Base-by-base conservation (phyloP, 2,888 invertebrate genomes). In the Margaritifera margaritifera region DNA sequence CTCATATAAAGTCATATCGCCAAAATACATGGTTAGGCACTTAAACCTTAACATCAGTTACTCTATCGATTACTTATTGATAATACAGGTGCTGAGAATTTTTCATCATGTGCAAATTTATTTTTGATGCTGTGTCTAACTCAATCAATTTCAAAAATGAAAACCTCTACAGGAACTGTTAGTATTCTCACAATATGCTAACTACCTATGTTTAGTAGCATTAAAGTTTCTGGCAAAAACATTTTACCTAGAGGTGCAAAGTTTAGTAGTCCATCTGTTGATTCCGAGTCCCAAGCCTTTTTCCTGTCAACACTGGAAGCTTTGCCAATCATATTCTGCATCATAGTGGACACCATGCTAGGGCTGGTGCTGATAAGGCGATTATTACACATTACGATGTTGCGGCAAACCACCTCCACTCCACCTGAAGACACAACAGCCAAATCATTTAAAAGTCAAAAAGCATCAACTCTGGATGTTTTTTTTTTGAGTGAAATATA, bases 161-260 rank as follows among this genome's bases (percentile, higher is more conserved):
- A 31, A 42, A 42, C 42, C 42, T 15, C 15, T 42, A 42, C 31
- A 31, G 31, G 8, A 31, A 31, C n/a, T 18, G 15, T 56, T 56
- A 56, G 15, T n/a, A n/a, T 42, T 42, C 15, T 42, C 42, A 42
- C 15, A 42, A 42, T 42, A 42, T 42, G 15, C 42, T 15, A 11
- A 42, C 42, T 42, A 42, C 3, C 15, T 42, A 42, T 42, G 42
- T 42, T 42, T 15, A 42, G 11, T 42, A 42, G 15, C 15, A 42
- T 3, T 15, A 42, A 42, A 42, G 42, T 42, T 42, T 42, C 42
- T 42, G 42, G 42, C 42, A 42, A 42, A 42, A 42, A 42, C 4
- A 56, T n/a, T 75, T 71, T 74, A 92, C 95, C 96, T 53, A 96
- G 92, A 0, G 97, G 97, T 4, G 97, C 97, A 87, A 97, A 96